Evolutionary conservation across 2,113 vertebrate genomes (phyloP), one percentile per base, ranked within the genome.

Genomic region (Sminthopsis crassicaudata): DNA sequence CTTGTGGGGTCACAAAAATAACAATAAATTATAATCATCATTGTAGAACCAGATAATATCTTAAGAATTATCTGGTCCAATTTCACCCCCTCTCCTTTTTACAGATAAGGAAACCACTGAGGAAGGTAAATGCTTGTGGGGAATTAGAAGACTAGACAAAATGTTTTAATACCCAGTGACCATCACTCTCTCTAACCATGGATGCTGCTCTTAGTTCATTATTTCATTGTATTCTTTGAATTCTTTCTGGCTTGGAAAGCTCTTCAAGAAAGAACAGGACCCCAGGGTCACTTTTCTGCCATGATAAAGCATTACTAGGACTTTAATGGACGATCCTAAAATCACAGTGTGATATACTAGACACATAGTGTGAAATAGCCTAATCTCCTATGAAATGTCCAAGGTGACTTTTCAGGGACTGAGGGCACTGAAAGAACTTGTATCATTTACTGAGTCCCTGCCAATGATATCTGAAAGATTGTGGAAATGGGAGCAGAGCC

Each of bases 51-150:
- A 76, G 60, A 76, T 76, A 36, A 36, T 5, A n/a, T 3, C 3
- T 76, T 19, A 4, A 4, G 16, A 14, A 76, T 76, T n/a, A 76
- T n/a, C 60, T 76, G 36, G 60, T n/a, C 30, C n/a, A 76, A n/a
- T 8, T 19, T 53, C 16, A 3, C 53, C 12, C 1, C 12, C 0
- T 6, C 14, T 19, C 30, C 10, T 25, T 10, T 4, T 1, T 19
- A 67, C 4, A 22, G 16, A n/a, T n/a, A 36, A 84, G n/a, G 67
- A 84, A 42, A 84, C 67, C 67, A 67, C 36, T 84, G 67, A 6
- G n/a, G 36, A 84, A 84, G 67, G 36, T n/a, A n/a, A 76, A 76
- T 76, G 14, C 36, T 84, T 84, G 19, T 36, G 7, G 6, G 16
- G 67, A 67, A 55, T 84, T 84, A 23, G 6, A 84, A 84, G 36